Conservation (phyloP, 2,888 invertebrate genomes). For the Pandemis corylana region DNA sequence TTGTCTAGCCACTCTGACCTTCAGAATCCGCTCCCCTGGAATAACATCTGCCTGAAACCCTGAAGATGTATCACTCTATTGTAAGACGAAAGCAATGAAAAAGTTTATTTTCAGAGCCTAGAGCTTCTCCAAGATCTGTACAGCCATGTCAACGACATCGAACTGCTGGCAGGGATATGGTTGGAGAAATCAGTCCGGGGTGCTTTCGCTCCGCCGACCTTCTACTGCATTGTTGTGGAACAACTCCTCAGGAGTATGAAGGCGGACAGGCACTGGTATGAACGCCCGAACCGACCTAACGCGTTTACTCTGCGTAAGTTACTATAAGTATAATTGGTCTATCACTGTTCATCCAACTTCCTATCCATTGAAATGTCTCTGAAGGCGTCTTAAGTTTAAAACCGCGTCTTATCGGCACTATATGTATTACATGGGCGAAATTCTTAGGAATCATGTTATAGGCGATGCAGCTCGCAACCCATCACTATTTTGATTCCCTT, state of each 20-base stretch:
- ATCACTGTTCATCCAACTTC: background rate
- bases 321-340: background rate
- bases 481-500: too few relatives aligned
- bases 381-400: too few relatives aligned
- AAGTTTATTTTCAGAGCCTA: slow-evolving; percentile 55
- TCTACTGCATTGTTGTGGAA: slow-evolving; percentile 93
- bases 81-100: too few relatives aligned
- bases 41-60: too few relatives aligned
- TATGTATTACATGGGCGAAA: too few relatives aligned
- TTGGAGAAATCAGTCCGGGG: slow-evolving; percentile 91
- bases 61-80: too few relatives aligned
- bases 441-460: too few relatives aligned
- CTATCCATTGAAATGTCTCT: too few relatives aligned
- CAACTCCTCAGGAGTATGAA: slow-evolving; percentile 91
- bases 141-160: slow-evolving; percentile 91
- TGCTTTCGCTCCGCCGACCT: slow-evolving; percentile 93
- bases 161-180: slow-evolving; percentile 94
- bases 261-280: slow-evolving; percentile 93
- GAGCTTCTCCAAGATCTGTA: slow-evolving; percentile 59
- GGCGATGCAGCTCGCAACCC: too few relatives aligned
- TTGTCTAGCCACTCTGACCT: too few relatives aligned
- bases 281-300: slow-evolving; percentile 54
- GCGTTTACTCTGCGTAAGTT: slow-evolving; percentile 59
- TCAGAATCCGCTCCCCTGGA: too few relatives aligned
- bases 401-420: too few relatives aligned